Evolutionary conservation across 2,797 vertebrate species (phyloP).

Genomic region (Psittacula derbiana): DNA sequence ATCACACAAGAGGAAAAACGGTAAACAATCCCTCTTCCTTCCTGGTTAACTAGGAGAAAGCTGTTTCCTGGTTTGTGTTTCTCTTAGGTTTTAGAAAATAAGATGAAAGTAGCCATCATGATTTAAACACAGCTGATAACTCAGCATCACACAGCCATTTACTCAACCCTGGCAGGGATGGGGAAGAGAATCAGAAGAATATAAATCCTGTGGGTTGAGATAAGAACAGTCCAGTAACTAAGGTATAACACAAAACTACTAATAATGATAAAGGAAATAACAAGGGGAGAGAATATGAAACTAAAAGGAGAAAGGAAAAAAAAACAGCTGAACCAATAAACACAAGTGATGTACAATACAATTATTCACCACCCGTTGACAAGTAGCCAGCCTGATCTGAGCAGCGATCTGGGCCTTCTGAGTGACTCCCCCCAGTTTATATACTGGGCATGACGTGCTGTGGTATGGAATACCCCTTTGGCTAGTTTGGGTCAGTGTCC

Average conservation of each 20-base stretch:
- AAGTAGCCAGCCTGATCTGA: too few relatives aligned
- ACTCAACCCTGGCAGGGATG: accelerated
- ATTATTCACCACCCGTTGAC: too few relatives aligned
- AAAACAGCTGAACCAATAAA: too few relatives aligned
- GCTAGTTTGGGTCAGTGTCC: neutral
- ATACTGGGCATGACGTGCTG: neutral
- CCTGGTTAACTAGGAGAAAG: neutral
- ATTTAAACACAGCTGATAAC: neutral
- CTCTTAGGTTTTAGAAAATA: neutral
- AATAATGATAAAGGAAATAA: neutral
- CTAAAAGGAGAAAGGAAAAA: neutral
- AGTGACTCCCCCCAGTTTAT: neutral
- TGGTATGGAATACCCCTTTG: neutral
- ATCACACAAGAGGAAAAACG: neutral
- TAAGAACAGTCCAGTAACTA: neutral
- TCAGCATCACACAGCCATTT: neutral
- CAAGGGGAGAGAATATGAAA: neutral
- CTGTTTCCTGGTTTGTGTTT: neutral
- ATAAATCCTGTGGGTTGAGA: neutral
- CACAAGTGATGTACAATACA: too few relatives aligned
- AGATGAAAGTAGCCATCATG: neutral
- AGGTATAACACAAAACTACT: neutral
- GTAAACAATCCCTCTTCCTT: neutral
- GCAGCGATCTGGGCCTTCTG: neutral
- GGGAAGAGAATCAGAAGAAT: neutral